These are phyloP conservation scores for Montifringilla adamsi DNA, from an alignment of 2,113 vertebrate genomes.

Conservation along the genomic window DNA sequence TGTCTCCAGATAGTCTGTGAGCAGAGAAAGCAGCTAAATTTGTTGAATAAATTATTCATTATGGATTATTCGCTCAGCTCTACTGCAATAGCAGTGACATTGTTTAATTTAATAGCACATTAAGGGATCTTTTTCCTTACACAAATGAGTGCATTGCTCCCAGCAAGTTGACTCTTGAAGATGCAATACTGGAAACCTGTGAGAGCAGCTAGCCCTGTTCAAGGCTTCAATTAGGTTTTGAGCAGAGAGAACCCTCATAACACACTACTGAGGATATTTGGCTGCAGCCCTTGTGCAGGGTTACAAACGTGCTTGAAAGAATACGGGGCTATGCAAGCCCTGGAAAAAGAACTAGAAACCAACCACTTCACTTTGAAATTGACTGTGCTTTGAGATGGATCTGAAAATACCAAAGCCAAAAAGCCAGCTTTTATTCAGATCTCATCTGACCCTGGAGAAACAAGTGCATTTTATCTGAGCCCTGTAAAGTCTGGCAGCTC, in stretches of 20 bases:
- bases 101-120: constrained; percentile 73
- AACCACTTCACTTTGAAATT: neutral
- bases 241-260: neutral
- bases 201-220: constrained; percentile 19
- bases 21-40: constrained; percentile 72
- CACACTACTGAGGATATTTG: neutral
- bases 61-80: constrained; percentile 70
- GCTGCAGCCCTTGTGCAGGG: neutral
- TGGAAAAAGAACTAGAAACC: neutral
- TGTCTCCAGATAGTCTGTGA: constrained; percentile 71
- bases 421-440: neutral
- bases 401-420: neutral
- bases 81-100: constrained; percentile 68
- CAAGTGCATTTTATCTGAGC: neutral
- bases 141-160: constrained; percentile 68
- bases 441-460: neutral
- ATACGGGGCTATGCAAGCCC: neutral
- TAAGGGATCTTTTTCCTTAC: constrained; percentile 67
- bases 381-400: neutral
- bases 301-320: neutral
- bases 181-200: constrained; percentile 27
- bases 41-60: constrained; percentile 74
- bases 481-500: neutral
- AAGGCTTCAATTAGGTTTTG: neutral
- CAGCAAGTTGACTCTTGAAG: constrained; percentile 62